Percentiles rank a stretch among this genome's conserved stretches.
Conservation (phyloP, 1,140 invertebrate genomes). For the Pemphigus obesinymphae region DNA sequence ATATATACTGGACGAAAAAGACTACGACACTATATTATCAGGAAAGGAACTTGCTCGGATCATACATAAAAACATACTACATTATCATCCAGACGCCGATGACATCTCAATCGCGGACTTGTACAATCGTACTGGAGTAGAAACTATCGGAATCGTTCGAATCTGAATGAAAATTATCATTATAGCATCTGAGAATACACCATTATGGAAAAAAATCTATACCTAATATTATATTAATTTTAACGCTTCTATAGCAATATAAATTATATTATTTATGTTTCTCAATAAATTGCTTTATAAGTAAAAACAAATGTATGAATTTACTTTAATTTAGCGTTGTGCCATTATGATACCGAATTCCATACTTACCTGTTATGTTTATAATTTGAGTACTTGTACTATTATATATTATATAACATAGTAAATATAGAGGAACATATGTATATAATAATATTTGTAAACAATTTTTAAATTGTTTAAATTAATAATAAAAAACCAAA, state of each 20-base stretch:
- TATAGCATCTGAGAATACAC: background rate
- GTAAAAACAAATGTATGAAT: background rate
- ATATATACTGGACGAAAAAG: background rate
- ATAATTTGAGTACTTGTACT: no score
- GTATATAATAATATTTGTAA: no score
- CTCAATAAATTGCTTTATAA: background rate
- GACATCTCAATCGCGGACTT: background rate
- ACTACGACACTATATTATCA: background rate
- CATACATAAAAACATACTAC: background rate
- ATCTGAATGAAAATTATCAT: background rate
- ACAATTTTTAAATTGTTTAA: no score
- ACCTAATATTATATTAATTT: no score
- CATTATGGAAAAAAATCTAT: background rate
- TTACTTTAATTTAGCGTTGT: background rate
- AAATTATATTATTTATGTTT: background rate
- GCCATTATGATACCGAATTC: no score
- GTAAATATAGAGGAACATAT: no score
- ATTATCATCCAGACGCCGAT: background rate
- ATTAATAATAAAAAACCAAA: no score
- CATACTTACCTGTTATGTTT: no score
- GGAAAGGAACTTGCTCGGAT: background rate
- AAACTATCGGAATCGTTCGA: background rate
- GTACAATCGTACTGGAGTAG: background rate
- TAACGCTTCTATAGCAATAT: background rate
- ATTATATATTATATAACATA: no score